Evolutionary conservation across 2,797 vertebrate species (phyloP).

Genomic region (Pangasius macronema): DNA sequence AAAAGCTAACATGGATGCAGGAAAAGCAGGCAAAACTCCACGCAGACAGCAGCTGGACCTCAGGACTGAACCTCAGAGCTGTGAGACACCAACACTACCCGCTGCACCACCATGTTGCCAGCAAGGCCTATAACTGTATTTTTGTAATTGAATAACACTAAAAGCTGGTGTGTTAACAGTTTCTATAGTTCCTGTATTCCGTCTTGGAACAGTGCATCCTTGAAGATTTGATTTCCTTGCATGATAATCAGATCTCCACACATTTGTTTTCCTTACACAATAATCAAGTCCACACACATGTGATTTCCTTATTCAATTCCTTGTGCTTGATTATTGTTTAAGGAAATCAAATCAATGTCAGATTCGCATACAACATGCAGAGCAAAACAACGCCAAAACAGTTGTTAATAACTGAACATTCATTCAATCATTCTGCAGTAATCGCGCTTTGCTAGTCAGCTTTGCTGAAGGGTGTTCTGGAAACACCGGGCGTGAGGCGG

Average conservation of each 20-base stretch:
- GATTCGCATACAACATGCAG: neutral
- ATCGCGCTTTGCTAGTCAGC: neutral
- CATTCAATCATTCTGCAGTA: neutral
- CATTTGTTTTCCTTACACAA: conserved; percentile 1
- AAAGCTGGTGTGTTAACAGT: neutral
- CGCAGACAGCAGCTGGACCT: neutral
- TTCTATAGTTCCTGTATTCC: neutral
- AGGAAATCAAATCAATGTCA: conserved; percentile 1
- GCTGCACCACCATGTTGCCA: neutral
- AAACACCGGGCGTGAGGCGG: neutral
- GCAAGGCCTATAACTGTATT: neutral
- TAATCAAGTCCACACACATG: conserved; percentile 16
- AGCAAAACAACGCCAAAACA: neutral
- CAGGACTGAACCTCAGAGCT: neutral
- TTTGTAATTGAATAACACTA: neutral
- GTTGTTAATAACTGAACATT: neutral
- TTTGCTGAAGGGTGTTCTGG: neutral
- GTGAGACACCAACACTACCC: neutral
- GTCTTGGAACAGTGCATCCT: neutral
- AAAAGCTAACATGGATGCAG: neutral
- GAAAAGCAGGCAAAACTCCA: neutral
- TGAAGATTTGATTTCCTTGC: conserved; percentile 19
- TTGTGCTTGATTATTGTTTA: neutral
- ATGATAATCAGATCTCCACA: conserved; percentile 20
- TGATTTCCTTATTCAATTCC: conserved; percentile 17